These are phyloP conservation scores for Rhineura floridana DNA, from an alignment of 2,113 vertebrate species.

Conservation along the genomic window DNA sequence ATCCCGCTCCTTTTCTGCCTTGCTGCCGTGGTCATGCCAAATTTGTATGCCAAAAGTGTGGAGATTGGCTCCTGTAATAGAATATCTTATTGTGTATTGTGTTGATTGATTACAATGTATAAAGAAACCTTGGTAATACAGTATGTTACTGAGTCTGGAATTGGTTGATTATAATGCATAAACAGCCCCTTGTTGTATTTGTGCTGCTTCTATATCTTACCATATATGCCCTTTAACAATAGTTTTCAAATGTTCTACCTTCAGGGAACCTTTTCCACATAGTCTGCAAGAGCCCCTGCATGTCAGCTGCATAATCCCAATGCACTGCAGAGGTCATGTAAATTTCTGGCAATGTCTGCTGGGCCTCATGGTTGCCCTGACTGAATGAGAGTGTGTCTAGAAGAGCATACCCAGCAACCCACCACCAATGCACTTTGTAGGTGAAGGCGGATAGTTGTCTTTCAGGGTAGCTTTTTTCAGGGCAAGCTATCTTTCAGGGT, in stretches of 20 bases:
- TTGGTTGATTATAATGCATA: neutral
- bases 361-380: neutral
- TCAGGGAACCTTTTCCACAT: neutral
- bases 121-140: conserved; percentile 9
- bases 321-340: neutral
- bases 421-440: neutral
- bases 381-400: neutral
- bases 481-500: neutral
- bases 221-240: neutral
- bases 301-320: neutral
- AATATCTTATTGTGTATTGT: neutral
- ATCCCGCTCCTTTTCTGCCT: neutral
- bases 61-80: neutral
- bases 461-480: neutral
- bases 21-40: neutral
- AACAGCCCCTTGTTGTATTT: conserved; percentile 15
- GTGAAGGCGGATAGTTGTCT: neutral
- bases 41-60: neutral
- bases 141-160: neutral
- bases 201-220: neutral
- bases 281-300: neutral
- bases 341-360: neutral
- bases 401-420: neutral
- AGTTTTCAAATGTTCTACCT: neutral
- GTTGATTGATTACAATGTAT: neutral